These are phyloP conservation scores for Oreonectes daqikongensis DNA, from an alignment of 2,797 vertebrate species.

Conservation along the genomic window DNA sequence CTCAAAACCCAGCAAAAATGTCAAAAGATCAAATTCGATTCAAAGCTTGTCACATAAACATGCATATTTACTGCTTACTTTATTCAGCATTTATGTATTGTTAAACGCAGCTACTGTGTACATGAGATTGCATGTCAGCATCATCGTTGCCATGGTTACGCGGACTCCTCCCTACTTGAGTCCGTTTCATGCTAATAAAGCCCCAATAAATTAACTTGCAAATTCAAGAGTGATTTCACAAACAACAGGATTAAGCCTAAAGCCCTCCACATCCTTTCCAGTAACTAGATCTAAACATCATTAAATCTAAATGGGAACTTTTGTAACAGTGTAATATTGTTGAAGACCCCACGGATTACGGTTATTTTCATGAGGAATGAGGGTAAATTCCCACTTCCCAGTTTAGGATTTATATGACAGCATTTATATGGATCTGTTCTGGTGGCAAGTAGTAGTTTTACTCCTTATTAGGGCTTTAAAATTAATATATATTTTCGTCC, in stretches of 20 bases:
- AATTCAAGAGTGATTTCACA: constrained; percentile 3
- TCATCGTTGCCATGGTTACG: too few relatives aligned
- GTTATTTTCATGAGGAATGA: neutral
- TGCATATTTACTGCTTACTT: too few relatives aligned
- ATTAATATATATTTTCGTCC: constrained; percentile 23
- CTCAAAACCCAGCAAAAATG: too few relatives aligned
- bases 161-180: too few relatives aligned
- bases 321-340: neutral
- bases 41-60: too few relatives aligned
- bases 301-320: neutral
- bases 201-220: neutral
- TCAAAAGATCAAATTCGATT: too few relatives aligned
- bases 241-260: constrained; percentile 12
- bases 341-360: neutral
- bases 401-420: neutral
- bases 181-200: constrained; percentile 4
- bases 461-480: constrained; percentile 35
- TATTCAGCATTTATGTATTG: too few relatives aligned
- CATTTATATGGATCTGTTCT: constrained; percentile 6
- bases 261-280: constrained; percentile 2
- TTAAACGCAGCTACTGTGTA: too few relatives aligned
- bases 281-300: constrained; percentile 26
- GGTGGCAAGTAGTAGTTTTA: neutral
- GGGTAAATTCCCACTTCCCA: neutral
- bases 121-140: too few relatives aligned